Evolutionary conservation across 2,797 vertebrate species (phyloP).

Genomic region (Botia kubotai): DNA sequence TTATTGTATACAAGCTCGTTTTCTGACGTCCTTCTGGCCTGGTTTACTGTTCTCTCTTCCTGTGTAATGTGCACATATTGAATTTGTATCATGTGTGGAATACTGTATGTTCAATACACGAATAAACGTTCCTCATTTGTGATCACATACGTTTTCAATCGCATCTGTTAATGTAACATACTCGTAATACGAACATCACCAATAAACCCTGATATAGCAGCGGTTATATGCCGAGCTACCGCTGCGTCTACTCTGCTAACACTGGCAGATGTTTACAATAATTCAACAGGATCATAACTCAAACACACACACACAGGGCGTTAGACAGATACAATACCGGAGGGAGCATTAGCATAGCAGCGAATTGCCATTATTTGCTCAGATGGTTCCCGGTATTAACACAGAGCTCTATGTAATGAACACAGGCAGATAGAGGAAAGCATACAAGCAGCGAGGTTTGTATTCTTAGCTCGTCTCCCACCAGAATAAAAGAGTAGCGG

Average conservation of each 20-base stretch:
- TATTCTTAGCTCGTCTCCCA: constrained; percentile 59
- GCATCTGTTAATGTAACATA: no score
- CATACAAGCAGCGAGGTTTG: constrained; percentile 47
- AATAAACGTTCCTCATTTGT: not conserved
- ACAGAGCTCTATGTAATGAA: constrained; percentile 57
- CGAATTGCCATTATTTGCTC: constrained; percentile 58
- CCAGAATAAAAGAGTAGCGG: constrained; percentile 56
- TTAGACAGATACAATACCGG: constrained; percentile 50
- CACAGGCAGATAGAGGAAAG: constrained; percentile 47
- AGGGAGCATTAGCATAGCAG: constrained; percentile 54
- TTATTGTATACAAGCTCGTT: no score
- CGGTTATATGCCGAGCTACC: constrained; percentile 7
- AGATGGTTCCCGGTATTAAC: constrained; percentile 57
- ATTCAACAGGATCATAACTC: constrained; percentile 44
- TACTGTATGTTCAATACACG: not conserved
- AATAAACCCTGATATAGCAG: constrained; percentile 3
- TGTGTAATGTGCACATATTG: not conserved
- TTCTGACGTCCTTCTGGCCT: not conserved
- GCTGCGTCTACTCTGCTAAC: constrained; percentile 14
- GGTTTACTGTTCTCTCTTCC: not conserved
- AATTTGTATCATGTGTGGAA: not conserved
- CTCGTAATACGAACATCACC: not conserved
- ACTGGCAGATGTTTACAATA: constrained; percentile 44
- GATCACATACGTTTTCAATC: not conserved
- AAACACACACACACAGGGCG: constrained; percentile 42